Evolutionary conservation across 2,113 vertebrate species (phyloP), one percentile per base, ranked within the genome.

Genomic region (Turnix velox): DNA sequence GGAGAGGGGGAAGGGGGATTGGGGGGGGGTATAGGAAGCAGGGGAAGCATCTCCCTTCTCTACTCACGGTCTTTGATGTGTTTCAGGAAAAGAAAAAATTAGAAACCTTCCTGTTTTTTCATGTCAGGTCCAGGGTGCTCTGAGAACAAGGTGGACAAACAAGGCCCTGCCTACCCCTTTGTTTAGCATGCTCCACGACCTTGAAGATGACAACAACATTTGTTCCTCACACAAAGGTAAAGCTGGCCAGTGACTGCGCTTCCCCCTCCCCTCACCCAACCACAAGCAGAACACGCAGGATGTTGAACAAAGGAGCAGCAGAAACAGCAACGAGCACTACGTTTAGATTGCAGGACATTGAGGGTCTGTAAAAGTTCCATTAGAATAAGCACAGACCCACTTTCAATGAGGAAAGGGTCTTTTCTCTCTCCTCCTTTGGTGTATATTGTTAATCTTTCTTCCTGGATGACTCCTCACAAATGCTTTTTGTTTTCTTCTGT

Each of bases 361-460:
- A 94, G 94, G 66, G 81, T 88, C 96, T 96, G 95, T 93, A 96
- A 95, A 95, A 97, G 93, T 96, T 97, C 96, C 97, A 95, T 97
- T 97, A 97, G 97, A 98, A 97, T 96, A 97, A 97, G 97, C 96
- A 97, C 95, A 98, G 96, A 96, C 93, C 95, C 94, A 95, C 94
- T 95, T 96, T 97, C 96, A 98, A 96, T 96, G 95, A 91, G 91
- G 92, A 93, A 90, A 33, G 49, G 57, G 61, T 93, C 96, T 96
- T 97, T 94, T 95, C 81, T 86, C 59, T 51, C 54, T 94, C 79
- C 57, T 90, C 69, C 40, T 79, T 72, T 91, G 63, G 94, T 97
- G 96, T 96, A 96, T 96, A 97, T 97, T 97, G 97, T 97, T 98
- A 98, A 97, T 97, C 94, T 98, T 97, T 98, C 96, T 97, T 97